Percentiles rank a stretch among this genome's conserved stretches.
phyloP scores from a whole-genome alignment of 2,797 vertebrate genomes.

The Dallia pectoralis region DNA sequence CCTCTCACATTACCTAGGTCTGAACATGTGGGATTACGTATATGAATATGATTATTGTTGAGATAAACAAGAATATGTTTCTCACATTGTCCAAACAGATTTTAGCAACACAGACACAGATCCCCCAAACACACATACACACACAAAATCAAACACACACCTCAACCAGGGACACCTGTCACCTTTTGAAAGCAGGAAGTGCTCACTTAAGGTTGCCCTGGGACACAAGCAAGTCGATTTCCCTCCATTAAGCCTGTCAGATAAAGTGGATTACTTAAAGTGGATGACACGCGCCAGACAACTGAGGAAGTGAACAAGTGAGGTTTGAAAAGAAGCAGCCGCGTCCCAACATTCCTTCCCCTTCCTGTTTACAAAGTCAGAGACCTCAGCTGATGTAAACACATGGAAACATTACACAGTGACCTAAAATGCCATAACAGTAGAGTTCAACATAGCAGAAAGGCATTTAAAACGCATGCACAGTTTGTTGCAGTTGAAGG shows the following conservation, averaged over 20 bases:
- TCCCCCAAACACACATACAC: not conserved
- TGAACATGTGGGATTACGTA: not conserved
- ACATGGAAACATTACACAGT: conserved; percentile 22
- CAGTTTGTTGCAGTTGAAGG: too few species aligned
- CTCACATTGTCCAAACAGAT: not conserved
- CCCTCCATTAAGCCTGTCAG: not conserved
- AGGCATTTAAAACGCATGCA: not conserved
- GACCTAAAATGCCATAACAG: conserved; percentile 12
- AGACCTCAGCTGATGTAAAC: not conserved
- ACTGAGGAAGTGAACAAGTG: conserved; percentile 15
- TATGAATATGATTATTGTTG: not conserved
- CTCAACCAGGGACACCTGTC: not conserved
- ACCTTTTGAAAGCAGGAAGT: not conserved
- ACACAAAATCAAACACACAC: not conserved
- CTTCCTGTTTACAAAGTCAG: conserved; percentile 66
- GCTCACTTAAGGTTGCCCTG: not conserved
- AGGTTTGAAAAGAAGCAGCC: conserved; percentile 29
- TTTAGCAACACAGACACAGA: not conserved
- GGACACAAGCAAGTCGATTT: not conserved
- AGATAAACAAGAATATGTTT: not conserved
- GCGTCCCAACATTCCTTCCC: conserved; percentile 37
- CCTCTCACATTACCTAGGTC: not conserved
- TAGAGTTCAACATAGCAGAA: conserved; percentile 19
- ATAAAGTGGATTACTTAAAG: conserved; percentile 9
- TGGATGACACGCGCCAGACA: conserved; percentile 12